Evolutionary conservation across 2,797 vertebrate genomes (phyloP), one percentile per base, ranked within the genome.

Genomic region (Poecilia gillii): DNA sequence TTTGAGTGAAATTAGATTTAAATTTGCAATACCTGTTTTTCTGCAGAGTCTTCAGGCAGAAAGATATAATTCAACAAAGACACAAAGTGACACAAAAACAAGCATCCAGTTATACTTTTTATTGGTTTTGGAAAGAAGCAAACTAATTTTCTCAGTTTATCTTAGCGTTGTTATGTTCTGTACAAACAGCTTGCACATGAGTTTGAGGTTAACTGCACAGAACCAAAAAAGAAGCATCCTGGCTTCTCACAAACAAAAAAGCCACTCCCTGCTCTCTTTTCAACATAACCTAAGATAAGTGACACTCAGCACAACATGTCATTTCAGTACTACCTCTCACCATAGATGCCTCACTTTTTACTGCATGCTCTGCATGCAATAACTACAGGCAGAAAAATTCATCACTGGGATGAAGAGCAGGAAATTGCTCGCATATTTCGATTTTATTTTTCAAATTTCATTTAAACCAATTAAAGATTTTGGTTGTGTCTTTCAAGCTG

Each of bases 71-170:
- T 51, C 6, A 51, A 51, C 28, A 39, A 0, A 9, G 1, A 43
- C 3, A 36, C 13, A 46, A 49, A 9, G 71, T 46, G 23, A 33
- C 16, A 3, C n/a, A 47, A 51, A 9, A 43, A 62, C 73, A 77
- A 55, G 36, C 11, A 64, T 92, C 92, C 92, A 92, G 90, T 92
- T 94, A 95, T 91, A 91, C 92, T 86, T 95, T 96, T 96, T 96
- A 96, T 95, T 96, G 94, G 92, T 95, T 95, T 94, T 95, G 93
- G 93, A 95, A 95, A 95, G 94, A 95, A 95, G 94, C 95, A 94
- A 95, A 95, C 90, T 92, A 93, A 91, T 85, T 92, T 92, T 91
- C 90, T 94, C 90, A 87, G 87, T 93, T 95, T 84, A 91, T 93
- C 89, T 94, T 91, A 94, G 92, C 92, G 45, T 93, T 84, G 80